Percentiles rank a stretch among this genome's conserved stretches.
Evolutionary conservation across 1,140 invertebrate species (phyloP).

Genomic region (Lasioglossum baleicum): DNA sequence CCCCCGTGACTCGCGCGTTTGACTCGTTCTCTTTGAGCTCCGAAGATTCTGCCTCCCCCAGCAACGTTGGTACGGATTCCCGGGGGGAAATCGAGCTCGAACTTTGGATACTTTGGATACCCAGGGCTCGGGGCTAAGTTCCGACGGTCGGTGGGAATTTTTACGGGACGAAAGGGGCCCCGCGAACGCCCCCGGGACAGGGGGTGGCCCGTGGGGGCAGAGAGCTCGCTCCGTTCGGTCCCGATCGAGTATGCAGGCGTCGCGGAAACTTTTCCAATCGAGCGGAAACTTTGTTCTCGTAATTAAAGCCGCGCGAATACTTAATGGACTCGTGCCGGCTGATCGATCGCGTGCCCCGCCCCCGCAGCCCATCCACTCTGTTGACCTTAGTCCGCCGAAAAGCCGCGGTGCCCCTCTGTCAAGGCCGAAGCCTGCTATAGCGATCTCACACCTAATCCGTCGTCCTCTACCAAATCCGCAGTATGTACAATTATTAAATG

Average conservation of each 20-base stretch:
- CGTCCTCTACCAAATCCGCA: too few species aligned
- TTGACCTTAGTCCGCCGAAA: too few species aligned
- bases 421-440: background rate
- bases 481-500: too few species aligned
- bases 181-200: too few species aligned
- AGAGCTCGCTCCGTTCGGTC: background rate
- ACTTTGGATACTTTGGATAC: conserved; percentile 26
- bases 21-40: conserved; percentile 6
- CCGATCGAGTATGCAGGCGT: conserved; percentile 76
- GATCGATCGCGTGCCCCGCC: conserved; percentile 19
- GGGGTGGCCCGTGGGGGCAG: too few species aligned
- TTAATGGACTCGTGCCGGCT: conserved; percentile 73
- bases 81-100: conserved; percentile 14
- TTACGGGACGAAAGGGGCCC: conserved; percentile 13
- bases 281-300: conserved; percentile 78
- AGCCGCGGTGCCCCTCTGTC: background rate
- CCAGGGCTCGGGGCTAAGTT: background rate
- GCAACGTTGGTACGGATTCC: background rate
- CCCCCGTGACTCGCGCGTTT: background rate
- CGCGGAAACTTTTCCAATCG: conserved; percentile 79
- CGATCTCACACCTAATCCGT: too few species aligned
- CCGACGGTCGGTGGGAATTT: conserved; percentile 21
- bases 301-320: conserved; percentile 79
- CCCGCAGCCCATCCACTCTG: too few species aligned
- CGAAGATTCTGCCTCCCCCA: background rate